Conservation (phyloP, 2,113 vertebrate species). For the Chlorodrepanis virens region DNA sequence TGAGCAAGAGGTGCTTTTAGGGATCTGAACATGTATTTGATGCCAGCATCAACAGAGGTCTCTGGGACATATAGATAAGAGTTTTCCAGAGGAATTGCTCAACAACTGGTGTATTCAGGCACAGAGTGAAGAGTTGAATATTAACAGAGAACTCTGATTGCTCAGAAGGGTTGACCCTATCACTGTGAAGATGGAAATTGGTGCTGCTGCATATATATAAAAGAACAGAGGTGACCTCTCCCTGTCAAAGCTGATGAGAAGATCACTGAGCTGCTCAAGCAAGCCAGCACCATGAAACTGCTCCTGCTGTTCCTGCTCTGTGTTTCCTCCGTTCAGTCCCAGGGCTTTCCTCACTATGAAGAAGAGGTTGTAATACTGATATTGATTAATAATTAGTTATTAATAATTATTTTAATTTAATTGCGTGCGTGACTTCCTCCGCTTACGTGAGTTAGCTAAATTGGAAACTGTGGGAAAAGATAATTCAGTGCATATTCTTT, state of each 20-base stretch:
- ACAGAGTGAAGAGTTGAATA: slow-evolving; percentile 61
- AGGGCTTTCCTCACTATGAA: neutral
- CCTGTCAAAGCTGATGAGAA: neutral
- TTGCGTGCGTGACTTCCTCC: neutral
- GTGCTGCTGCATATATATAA: slow-evolving; percentile 28
- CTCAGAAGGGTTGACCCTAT: neutral
- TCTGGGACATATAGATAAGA: slow-evolving; percentile 58
- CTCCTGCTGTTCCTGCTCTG: slow-evolving; percentile 72
- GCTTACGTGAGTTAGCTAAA: neutral
- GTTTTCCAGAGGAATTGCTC: slow-evolving; percentile 72
- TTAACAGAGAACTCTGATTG: slow-evolving; percentile 67
- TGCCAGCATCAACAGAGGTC: slow-evolving; percentile 4
- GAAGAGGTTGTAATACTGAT: slow-evolving; percentile 30
- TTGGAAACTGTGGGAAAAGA: neutral
- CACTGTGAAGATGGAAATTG: neutral
- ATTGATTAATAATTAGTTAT: neutral
- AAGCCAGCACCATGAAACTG: slow-evolving; percentile 65
- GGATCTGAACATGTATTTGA: neutral
- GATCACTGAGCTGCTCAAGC: slow-evolving; percentile 16
- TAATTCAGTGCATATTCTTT: neutral
- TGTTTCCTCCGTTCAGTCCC: slow-evolving; percentile 20
- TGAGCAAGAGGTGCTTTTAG: neutral
- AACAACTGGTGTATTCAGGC: slow-evolving; percentile 55
- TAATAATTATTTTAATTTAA: neutral
- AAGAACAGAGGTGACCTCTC: neutral